phyloP scores from a whole-genome alignment of 2,888 invertebrate genomes.

The Amblyjoppa fuscipennis region DNA sequence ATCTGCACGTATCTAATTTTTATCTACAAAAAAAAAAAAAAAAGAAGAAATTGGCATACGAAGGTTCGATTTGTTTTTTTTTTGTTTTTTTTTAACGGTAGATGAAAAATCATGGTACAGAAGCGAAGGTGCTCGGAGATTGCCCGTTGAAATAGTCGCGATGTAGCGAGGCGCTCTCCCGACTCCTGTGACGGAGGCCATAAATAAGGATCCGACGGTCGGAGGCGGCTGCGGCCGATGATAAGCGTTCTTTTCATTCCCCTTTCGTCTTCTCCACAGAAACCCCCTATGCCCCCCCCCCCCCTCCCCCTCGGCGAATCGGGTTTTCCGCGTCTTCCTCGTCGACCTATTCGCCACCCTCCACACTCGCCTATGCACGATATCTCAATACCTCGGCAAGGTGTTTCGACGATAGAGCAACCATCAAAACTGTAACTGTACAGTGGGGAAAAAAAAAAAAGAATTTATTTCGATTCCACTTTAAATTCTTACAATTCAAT shows the following conservation, averaged over 20 bases:
- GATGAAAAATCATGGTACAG: conserved; percentile 15
- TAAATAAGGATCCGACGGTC: conserved; percentile 85
- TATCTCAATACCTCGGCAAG: conserved; percentile 40
- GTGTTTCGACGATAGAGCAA: conserved; percentile 20
- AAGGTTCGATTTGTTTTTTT: conserved; percentile 4
- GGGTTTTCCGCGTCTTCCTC: conserved; percentile 53
- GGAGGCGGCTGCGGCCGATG: conserved; percentile 81
- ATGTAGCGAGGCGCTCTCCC: conserved; percentile 46
- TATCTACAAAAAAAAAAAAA: not conserved
- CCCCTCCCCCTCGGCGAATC: conserved; percentile 45
- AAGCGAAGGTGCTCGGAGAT: conserved; percentile 17
- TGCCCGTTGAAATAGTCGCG: conserved; percentile 56
- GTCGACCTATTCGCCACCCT: conserved; percentile 63
- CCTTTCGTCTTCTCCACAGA: conserved; percentile 64
- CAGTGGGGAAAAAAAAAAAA: not conserved
- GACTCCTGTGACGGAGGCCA: conserved; percentile 72
- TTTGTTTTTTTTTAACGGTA: not conserved
- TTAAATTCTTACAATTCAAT: no score
- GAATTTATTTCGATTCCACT: no score
- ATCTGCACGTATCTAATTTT: not conserved
- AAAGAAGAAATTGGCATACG: not conserved
- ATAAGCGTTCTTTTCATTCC: conserved; percentile 81
- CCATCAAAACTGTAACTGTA: conserved; percentile 34
- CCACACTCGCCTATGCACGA: conserved; percentile 52
- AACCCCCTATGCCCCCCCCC: conserved; percentile 42